Evolutionary conservation across 1,140 invertebrate species (phyloP).

Genomic region (Drosophila punjabiensis): DNA sequence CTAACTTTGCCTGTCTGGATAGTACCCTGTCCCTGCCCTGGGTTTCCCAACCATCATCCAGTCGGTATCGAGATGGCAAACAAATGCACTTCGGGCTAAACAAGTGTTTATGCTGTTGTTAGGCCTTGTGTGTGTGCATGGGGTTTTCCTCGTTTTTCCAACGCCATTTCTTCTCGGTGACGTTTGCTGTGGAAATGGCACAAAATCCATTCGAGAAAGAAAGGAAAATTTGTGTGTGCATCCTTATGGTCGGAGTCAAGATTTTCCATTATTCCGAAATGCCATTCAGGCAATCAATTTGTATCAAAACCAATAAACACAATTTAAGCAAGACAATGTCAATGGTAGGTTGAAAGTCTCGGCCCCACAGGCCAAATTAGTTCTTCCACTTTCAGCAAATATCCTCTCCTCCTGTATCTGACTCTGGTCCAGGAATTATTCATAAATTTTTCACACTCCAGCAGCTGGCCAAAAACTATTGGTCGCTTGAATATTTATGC

Average conservation of each 20-base stretch:
- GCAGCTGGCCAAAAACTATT: conserved; percentile 26
- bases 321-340: conserved; percentile 44
- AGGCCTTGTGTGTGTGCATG: conserved; percentile 9
- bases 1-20: conserved; percentile 45
- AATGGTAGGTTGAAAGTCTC: conserved; percentile 4
- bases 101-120: conserved; percentile 48
- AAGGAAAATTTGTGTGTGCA: conserved; percentile 33
- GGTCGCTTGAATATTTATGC: conserved; percentile 35
- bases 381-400: conserved; percentile 24
- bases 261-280: conserved; percentile 47
- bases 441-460: conserved; percentile 43
- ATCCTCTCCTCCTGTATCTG: background rate
- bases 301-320: conserved; percentile 55
- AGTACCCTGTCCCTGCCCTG: background rate
- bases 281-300: conserved; percentile 59
- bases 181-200: conserved; percentile 27
- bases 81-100: conserved; percentile 55
- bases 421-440: conserved; percentile 19
- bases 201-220: conserved; percentile 7
- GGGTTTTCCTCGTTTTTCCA: background rate
- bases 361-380: conserved; percentile 32
- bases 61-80: conserved; percentile 29
- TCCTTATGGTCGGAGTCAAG: conserved; percentile 28
- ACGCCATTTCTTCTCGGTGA: conserved; percentile 11
- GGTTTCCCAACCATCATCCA: background rate